These are phyloP conservation scores for Ctena decussata DNA, from an alignment of 2,888 invertebrate species.

Conservation along the genomic window DNA sequence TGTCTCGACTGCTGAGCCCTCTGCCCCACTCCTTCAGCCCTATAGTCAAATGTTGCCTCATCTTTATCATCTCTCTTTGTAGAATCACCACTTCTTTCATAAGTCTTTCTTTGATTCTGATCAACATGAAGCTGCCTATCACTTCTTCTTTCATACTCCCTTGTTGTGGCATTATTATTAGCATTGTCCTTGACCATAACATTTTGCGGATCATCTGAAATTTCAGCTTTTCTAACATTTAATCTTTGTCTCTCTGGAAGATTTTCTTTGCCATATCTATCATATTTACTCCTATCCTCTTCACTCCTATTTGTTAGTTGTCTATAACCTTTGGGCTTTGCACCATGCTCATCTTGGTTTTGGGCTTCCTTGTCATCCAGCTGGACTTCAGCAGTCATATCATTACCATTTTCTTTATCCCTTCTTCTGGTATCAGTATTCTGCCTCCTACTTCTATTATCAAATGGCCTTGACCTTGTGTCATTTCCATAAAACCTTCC, in stretches of 20 bases:
- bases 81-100: background rate
- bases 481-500: constrained; percentile 50
- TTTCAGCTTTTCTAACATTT: background rate
- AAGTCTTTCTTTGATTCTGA: background rate
- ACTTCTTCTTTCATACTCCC: background rate
- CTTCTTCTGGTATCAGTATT: background rate
- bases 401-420: background rate
- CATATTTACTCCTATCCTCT: background rate
- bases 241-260: background rate
- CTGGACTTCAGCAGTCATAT: background rate
- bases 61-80: background rate
- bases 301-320: background rate
- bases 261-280: constrained; percentile 16
- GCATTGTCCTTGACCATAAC: background rate
- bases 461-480: constrained; percentile 40
- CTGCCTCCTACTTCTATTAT: background rate
- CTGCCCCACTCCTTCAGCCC: background rate
- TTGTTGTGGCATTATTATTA: background rate
- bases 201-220: background rate
- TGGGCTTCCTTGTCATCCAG: background rate
- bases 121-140: background rate
- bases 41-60: background rate
- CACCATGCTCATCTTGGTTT: background rate
- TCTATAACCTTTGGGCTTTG: constrained; percentile 20
- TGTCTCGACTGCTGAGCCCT: constrained; percentile 7